These are phyloP conservation scores for Callopanchax toddi DNA, from an alignment of 2,113 vertebrate species.

Conservation along the genomic window DNA sequence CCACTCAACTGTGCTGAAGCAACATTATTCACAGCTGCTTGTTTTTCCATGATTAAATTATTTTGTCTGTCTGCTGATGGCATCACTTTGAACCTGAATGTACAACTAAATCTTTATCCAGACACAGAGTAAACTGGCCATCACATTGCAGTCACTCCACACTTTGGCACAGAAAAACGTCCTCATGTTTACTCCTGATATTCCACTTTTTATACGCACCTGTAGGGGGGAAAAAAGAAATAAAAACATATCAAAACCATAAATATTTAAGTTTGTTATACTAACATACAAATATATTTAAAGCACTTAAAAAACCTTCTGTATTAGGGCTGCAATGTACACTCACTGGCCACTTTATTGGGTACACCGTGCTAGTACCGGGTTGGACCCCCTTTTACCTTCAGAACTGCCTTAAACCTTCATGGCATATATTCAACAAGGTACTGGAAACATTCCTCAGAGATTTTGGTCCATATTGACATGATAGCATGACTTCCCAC, in stretches of 20 bases:
- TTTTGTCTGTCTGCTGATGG: slow-evolving; percentile 59
- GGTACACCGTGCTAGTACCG: too few species aligned
- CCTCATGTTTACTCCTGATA: slow-evolving; percentile 19
- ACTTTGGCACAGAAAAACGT: slow-evolving; percentile 6
- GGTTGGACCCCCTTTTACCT: too few species aligned
- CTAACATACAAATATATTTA: background rate
- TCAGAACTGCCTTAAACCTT: too few species aligned
- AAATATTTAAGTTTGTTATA: background rate
- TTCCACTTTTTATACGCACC: slow-evolving; percentile 43
- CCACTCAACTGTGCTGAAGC: slow-evolving; percentile 46
- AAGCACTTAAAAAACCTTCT: background rate
- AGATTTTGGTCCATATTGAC: too few species aligned
- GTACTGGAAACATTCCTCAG: too few species aligned
- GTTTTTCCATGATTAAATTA: slow-evolving; percentile 71
- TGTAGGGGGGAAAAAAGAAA: slow-evolving; percentile 20
- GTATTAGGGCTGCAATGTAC: too few species aligned
- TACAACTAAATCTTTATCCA: slow-evolving; percentile 13
- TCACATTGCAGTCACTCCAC: slow-evolving; percentile 21
- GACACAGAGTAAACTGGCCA: slow-evolving; percentile 16
- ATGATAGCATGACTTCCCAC: too few species aligned
- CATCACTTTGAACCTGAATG: slow-evolving; percentile 50
- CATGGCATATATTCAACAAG: too few species aligned
- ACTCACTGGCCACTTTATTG: too few species aligned
- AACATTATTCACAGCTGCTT: slow-evolving; percentile 58
- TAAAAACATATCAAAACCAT: slow-evolving; percentile 22